These are phyloP conservation scores for Dicyrtomina minuta DNA, from an alignment of 2,888 invertebrate genomes.

Conservation along the genomic window DNA sequence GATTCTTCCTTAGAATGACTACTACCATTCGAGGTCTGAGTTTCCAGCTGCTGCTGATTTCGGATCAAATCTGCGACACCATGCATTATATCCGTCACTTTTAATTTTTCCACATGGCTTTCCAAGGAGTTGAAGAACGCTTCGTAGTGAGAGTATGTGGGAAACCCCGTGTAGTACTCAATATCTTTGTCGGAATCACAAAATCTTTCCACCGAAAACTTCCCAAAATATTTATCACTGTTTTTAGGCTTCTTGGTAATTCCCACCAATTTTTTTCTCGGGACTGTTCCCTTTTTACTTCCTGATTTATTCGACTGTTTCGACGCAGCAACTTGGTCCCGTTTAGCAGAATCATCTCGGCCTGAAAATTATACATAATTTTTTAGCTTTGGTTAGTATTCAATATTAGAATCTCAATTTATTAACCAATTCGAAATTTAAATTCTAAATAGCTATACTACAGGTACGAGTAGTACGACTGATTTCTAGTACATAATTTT, in stretches of 20 bases:
- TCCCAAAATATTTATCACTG: constrained; percentile 44
- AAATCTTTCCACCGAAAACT: constrained; percentile 51
- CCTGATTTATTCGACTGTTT: constrained; percentile 6
- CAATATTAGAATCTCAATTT: too few relatives aligned
- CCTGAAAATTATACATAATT: background rate
- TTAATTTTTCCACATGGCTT: constrained; percentile 46
- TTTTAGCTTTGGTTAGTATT: too few relatives aligned
- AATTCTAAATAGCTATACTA: background rate
- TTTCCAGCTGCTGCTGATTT: constrained; percentile 38
- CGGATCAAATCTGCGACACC: constrained; percentile 44
- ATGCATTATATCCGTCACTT: constrained; percentile 49
- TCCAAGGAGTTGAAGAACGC: constrained; percentile 50
- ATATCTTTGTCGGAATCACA: constrained; percentile 50
- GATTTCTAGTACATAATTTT: too few relatives aligned
- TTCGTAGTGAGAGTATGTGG: constrained; percentile 46
- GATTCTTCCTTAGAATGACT: background rate
- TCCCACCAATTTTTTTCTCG: constrained; percentile 40
- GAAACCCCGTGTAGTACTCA: constrained; percentile 52
- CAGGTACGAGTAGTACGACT: too few relatives aligned
- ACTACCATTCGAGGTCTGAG: background rate
- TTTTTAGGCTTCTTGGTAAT: constrained; percentile 46
- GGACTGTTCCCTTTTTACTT: constrained; percentile 19
- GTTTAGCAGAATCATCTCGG: background rate
- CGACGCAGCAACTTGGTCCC: background rate
- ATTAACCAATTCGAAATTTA: background rate